phyloP scores from a whole-genome alignment of 2,797 vertebrate species.

The Gymnothorax reevesii region DNA sequence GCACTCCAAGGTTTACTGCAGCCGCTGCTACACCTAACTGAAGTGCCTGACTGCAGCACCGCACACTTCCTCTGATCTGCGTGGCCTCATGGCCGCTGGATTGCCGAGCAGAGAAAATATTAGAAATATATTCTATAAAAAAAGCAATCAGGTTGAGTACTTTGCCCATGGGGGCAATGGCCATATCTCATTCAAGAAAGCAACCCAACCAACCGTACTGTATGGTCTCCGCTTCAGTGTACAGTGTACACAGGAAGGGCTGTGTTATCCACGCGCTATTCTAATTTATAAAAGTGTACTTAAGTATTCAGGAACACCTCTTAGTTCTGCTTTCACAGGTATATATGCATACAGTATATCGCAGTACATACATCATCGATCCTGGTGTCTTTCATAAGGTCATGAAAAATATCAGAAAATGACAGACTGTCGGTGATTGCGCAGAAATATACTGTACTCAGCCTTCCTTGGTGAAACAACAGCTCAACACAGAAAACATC shows the following conservation, averaged over 20 bases:
- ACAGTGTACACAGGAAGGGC: too few relatives aligned
- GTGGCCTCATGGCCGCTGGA: conserved; percentile 48
- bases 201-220: neutral
- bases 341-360: neutral
- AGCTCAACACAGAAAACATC: too few relatives aligned
- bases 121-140: conserved; percentile 46
- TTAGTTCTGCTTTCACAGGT: neutral
- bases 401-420: neutral
- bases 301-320: neutral
- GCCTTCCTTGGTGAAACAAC: too few relatives aligned
- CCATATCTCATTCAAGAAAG: neutral
- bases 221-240: neutral
- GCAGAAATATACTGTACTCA: neutral
- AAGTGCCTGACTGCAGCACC: conserved; percentile 33
- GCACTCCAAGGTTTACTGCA: conserved; percentile 45
- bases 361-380: neutral
- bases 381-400: neutral
- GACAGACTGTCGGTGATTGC: neutral
- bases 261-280: neutral
- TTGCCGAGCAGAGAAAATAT: conserved; percentile 47
- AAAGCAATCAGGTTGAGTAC: conserved; percentile 26
- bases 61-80: conserved; percentile 37
- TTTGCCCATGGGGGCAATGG: conserved; percentile 17
- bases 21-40: conserved; percentile 38
- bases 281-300: neutral